Base-by-base conservation (phyloP, 2,888 invertebrate genomes). In the Blastobasis lacticolella region DNA sequence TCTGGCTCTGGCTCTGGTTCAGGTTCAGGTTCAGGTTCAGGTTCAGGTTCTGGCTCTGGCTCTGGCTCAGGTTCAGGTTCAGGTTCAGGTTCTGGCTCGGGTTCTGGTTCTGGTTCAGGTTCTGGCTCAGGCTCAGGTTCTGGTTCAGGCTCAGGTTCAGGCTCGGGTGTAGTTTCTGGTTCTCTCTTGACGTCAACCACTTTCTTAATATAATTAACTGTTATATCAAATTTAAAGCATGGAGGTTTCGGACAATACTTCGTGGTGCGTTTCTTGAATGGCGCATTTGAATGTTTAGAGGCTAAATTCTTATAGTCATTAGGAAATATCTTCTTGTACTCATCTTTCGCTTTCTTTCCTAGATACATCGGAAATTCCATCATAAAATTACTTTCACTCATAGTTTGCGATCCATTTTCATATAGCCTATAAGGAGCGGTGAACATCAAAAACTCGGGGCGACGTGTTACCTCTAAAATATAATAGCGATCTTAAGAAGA, bases 391-490 rank as follows among this genome's bases (percentile, higher is more conserved):
- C 56, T 56, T 0, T 48, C 49, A 9, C 57, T 57, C 4, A 41
- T 55, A 5, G 51, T 51, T 40, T 67, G 63, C 53, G 73, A 75
- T 37, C 67, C 73, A 10, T 76, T 75, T 8, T 75, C 67, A 57
- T 78, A 79, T 8, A 85, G 57, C 64, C 64, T 79, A 58, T 73
- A 82, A 8, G 85, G 84, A 36, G 84, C 84, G 48, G 84, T 85
- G 56, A 86, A 86, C 53, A 74, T 53, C 55, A 84, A 64, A 43
- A 68, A 59, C 48, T 60, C 69, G 2, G 79, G 76, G 41, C 49
- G 65, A 37, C 59, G 45, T 47, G 57, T 42, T 50, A 63, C 55
- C 53, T 68, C 81, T 84, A 81, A 69, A 81, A 80, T 64, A 53
- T 61, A 62, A 57, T 61, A 60, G 23, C 23, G 23, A 23, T 23